Evolutionary conservation across 2,797 vertebrate genomes (phyloP).

Genomic region (Esox masquinongy): DNA sequence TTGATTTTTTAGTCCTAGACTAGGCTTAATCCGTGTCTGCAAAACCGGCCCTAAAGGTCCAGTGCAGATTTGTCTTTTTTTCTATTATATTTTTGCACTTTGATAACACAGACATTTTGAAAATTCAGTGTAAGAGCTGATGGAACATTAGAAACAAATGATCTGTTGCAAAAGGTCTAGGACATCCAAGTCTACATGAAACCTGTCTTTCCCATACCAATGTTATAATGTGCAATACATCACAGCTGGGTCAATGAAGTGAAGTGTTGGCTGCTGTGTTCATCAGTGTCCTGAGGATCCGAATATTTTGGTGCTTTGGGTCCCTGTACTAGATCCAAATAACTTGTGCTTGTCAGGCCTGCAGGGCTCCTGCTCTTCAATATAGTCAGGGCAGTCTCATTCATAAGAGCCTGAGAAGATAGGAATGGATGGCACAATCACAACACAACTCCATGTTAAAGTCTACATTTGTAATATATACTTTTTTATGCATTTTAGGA

Average conservation of each 20-base stretch:
- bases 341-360: not conserved
- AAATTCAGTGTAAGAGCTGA: too few species aligned
- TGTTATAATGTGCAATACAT: not conserved
- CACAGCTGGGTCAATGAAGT: slow-evolving; percentile 3
- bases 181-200: not conserved
- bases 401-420: not conserved
- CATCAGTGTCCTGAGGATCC: not conserved
- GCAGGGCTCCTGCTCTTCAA: not conserved
- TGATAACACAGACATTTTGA: too few species aligned
- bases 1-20: too few species aligned
- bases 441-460: too few species aligned
- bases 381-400: not conserved
- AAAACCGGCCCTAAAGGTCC: too few species aligned
- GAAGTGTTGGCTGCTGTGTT: not conserved
- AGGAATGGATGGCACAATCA: not conserved
- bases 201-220: not conserved
- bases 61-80: too few species aligned
- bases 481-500: too few species aligned
- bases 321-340: not conserved
- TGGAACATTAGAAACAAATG: too few species aligned
- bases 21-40: too few species aligned
- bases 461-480: too few species aligned
- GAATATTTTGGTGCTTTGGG: not conserved
- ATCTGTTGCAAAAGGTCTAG: not conserved
- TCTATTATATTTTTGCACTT: too few species aligned